Percentiles rank a stretch among this genome's conserved stretches.
These are phyloP conservation scores for Sepioteuthis lessoniana DNA, from an alignment of 2,888 invertebrate species.

Conservation along the genomic window DNA sequence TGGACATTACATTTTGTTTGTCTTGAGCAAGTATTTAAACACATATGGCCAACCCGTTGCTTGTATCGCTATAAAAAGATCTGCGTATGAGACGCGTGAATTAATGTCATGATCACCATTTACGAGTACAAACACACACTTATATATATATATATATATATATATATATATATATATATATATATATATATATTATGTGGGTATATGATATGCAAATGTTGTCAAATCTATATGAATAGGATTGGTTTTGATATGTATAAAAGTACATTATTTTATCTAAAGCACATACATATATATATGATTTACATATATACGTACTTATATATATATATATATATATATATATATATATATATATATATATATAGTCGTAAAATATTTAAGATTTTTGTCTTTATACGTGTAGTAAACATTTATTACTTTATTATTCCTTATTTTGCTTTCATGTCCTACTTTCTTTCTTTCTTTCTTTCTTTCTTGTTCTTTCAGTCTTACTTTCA, in stretches of 20 bases:
- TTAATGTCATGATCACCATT: neutral
- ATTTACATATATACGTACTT: neutral
- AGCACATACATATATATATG: neutral
- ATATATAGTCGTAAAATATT: neutral
- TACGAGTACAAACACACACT: neutral
- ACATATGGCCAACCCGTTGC: neutral
- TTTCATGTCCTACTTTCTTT: neutral
- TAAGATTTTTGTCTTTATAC: constrained; percentile 17
- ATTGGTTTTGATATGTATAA: neutral
- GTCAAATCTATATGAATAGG: neutral
- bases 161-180: neutral
- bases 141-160: neutral
- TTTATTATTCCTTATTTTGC: neutral
- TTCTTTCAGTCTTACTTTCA: neutral
- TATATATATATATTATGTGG: neutral
- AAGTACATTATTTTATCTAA: neutral
- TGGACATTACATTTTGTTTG: neutral
- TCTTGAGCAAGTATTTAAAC: neutral
- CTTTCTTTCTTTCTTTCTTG: neutral
- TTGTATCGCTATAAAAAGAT: neutral
- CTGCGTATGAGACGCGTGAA: neutral
- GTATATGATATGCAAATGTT: neutral
- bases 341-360: neutral
- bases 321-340: neutral
- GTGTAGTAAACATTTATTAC: neutral